Evolutionary conservation across 1,140 invertebrate genomes (phyloP).

Genomic region (Procambarus virginalis): DNA sequence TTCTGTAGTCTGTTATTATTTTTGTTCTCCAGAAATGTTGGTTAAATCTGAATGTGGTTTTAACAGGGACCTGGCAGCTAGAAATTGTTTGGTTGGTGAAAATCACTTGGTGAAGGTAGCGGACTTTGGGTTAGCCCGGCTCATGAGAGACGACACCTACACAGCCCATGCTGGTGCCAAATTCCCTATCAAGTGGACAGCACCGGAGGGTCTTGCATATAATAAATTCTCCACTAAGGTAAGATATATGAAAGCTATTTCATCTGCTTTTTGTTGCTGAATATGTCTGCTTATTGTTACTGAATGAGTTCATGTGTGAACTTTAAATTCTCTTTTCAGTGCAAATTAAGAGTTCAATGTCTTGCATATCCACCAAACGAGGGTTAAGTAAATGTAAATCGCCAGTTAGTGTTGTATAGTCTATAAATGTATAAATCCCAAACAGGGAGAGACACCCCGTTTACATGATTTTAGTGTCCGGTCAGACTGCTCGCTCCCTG

Average conservation of each 20-base stretch:
- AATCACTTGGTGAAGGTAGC: slow-evolving; percentile 94
- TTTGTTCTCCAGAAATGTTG: background rate
- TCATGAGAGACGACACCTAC: slow-evolving; percentile 98
- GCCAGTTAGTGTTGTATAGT: no score
- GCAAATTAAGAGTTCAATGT: no score
- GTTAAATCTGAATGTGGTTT: slow-evolving; percentile 21
- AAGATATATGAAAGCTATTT: background rate
- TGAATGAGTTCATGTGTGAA: no score
- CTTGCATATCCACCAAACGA: no score
- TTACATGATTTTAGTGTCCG: no score
- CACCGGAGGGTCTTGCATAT: slow-evolving; percentile 98
- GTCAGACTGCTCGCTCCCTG: no score
- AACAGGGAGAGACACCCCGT: no score
- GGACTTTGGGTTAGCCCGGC: slow-evolving; percentile 96
- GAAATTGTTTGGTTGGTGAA: slow-evolving; percentile 98
- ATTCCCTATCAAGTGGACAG: slow-evolving; percentile 99
- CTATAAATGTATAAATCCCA: no score
- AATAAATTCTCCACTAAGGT: slow-evolving; percentile 99
- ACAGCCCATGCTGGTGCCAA: slow-evolving; percentile 98
- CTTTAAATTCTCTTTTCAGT: no score
- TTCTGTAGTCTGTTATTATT: no score
- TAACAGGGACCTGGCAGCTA: slow-evolving; percentile 93
- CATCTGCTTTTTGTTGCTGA: background rate
- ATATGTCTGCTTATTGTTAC: background rate
- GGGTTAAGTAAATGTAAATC: no score